Base-by-base conservation (phyloP, 2,113 vertebrate genomes). In the Ciconia stormi region DNA sequence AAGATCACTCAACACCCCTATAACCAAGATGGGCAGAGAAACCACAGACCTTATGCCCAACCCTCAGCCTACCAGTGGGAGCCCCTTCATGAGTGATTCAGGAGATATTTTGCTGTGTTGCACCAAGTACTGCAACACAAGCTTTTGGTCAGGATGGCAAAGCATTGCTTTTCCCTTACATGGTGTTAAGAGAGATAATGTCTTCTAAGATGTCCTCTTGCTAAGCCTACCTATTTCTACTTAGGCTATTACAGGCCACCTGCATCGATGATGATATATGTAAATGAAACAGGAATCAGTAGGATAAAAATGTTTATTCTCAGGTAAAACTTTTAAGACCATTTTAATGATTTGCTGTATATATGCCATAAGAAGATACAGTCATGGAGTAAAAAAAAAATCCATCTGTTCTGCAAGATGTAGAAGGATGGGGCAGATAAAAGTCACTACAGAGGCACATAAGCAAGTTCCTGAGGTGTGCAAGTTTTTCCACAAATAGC, bases 21-120 rank as follows among this genome's bases (percentile, higher is more conserved):
- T 29, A 93, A 84, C 52, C 42, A 92, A 29, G 34, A 73, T 26
- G 55, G 89, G 76, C 65, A 95, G 89, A 95, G 89, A 90, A 93
- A 92, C 27, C 36, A 93, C 86, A 96, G 88, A 42, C 82, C 56
- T 47, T 44, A 42, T 29, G 2, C 78, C 82, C 90, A 87, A 13
- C 19, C 30, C 69, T 73, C 62, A 73, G 67, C 26, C 56, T 56
- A 32, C 20, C 59, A 46, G 32, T 16, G 11, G 65, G 26, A 87
- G 61, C 47, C 61, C 70, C 63, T 84, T 78, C 36, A 36, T 1
- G 7, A 78, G 29, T 23, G 21, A 34, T 13, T 59, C 40, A 11
- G 59, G n/a, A 76, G 22, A 67, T 38, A 71, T 50, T 82, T 32
- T 47, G 38, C 36, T 10, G 3, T 11, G 16, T 26, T 76, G 36